Percentiles rank a stretch among this genome's conserved stretches.
These are phyloP conservation scores for Pyralis farinalis DNA, from an alignment of 2,888 invertebrate genomes.

Conservation along the genomic window DNA sequence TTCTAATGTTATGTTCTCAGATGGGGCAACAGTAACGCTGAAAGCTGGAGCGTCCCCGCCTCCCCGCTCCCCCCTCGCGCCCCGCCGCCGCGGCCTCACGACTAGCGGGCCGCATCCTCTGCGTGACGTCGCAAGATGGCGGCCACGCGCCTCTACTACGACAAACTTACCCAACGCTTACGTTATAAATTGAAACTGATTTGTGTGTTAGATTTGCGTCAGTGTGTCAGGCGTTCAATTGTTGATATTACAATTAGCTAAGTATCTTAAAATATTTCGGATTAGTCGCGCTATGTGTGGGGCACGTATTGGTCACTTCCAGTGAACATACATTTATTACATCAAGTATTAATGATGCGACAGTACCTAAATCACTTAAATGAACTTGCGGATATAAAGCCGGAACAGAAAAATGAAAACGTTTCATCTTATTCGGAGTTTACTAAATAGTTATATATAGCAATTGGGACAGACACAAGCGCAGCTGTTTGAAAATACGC, in stretches of 20 bases:
- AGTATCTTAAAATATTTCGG: too few species aligned
- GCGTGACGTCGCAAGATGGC: constrained; percentile 1
- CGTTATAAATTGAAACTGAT: not conserved
- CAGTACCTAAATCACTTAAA: too few species aligned
- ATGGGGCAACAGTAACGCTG: constrained; percentile 61
- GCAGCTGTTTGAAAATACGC: too few species aligned
- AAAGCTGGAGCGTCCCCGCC: constrained; percentile 76
- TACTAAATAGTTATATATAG: too few species aligned
- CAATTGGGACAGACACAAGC: too few species aligned
- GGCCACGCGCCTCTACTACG: not conserved
- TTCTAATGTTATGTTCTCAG: constrained; percentile 26
- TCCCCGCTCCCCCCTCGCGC: constrained; percentile 75
- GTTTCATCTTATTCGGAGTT: too few species aligned
- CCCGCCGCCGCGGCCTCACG: constrained; percentile 65
- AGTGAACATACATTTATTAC: too few species aligned
- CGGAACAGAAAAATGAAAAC: too few species aligned
- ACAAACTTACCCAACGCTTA: not conserved
- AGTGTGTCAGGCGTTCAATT: not conserved
- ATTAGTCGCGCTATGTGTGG: too few species aligned
- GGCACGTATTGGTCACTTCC: too few species aligned
- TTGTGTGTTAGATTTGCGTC: not conserved
- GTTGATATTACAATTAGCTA: not conserved
- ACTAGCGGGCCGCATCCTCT: constrained; percentile 40
- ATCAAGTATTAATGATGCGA: too few species aligned
- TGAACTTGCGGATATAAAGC: too few species aligned